A percentile compares a stretch with the other conserved stretches of the same genome.
These are phyloP conservation scores for Julus scanicus DNA, from an alignment of 2,888 invertebrate species.

Conservation along the genomic window DNA sequence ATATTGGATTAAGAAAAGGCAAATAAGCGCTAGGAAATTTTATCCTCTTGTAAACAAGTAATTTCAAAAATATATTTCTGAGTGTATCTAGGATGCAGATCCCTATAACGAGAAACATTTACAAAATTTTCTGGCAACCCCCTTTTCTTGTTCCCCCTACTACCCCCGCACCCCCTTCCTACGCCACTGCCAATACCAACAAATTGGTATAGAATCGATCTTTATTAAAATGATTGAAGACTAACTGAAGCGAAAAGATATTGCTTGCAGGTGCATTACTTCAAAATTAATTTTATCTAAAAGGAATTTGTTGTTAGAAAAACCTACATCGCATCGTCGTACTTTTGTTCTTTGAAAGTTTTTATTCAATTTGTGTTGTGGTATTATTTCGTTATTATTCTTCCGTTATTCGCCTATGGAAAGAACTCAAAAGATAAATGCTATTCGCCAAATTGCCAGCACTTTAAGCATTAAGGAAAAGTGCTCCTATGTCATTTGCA, in stretches of 20 bases:
- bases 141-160: too few relatives aligned
- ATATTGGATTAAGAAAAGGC: too few relatives aligned
- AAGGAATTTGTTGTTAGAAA: not conserved
- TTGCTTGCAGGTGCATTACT: slow-evolving; percentile 1
- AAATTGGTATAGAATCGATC: not conserved
- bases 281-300: not conserved
- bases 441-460: not conserved
- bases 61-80: too few relatives aligned
- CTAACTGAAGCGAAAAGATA: not conserved
- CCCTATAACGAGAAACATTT: too few relatives aligned
- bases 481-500: not conserved
- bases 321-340: not conserved
- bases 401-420: not conserved
- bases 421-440: not conserved
- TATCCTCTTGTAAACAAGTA: too few relatives aligned
- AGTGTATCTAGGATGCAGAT: too few relatives aligned
- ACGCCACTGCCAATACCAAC: not conserved
- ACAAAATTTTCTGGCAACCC: too few relatives aligned
- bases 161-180: too few relatives aligned
- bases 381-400: not conserved
- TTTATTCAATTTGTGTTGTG: not conserved
- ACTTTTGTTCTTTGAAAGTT: not conserved
- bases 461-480: slow-evolving; percentile 31
- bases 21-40: too few relatives aligned
- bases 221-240: not conserved